Evolutionary conservation across 2,797 vertebrate species (phyloP), one percentile per base, ranked within the genome.

Genomic region (Moxostoma hubbsi): DNA sequence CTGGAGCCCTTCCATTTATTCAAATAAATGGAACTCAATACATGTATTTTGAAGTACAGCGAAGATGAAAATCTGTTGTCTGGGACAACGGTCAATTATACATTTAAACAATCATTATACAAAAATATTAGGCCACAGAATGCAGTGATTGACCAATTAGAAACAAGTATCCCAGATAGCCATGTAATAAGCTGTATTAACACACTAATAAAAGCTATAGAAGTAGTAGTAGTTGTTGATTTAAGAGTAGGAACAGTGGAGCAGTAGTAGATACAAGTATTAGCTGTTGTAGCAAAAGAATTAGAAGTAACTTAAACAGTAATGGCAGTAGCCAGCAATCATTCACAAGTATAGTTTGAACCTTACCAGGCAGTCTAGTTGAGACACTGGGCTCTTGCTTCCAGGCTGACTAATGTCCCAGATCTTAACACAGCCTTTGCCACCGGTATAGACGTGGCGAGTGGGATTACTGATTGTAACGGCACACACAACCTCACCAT

Each of bases 401-500:
- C 96, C 96, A 0, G 96, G 96, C 87, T 98, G 96, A 90, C 96
- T 97, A 86, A 98, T 98, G 89, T 98, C 96, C 97, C 97, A 98
- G 90, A 98, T 97, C 92, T 98, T 98, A 85, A 98, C 97, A 0
- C 97, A 98, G 75, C 97, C 97, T 87, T 98, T 98, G 88, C 97
- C 97, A 0, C 97, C 97, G 0, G 97, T 98, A 92, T 98, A 98
- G 90, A 98, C 97, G 65, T 98, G 97, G 58, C 97, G 90, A 0
- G 97, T 98, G 77, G 97, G 96, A 91, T 98, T 98, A 92, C 97
- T 98, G 92, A 98, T 98, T 87, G 97, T 98, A 90, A 98, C 97
- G 0, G 97, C 97, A 0, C 97, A 98, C 76, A 95, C 94, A 78
- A 95, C 94, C 82, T 95, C 94, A 11, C 94, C 94, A 18, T 95